phyloP scores from a whole-genome alignment of 2,113 vertebrate genomes.

The Tupaia chinensis region DNA sequence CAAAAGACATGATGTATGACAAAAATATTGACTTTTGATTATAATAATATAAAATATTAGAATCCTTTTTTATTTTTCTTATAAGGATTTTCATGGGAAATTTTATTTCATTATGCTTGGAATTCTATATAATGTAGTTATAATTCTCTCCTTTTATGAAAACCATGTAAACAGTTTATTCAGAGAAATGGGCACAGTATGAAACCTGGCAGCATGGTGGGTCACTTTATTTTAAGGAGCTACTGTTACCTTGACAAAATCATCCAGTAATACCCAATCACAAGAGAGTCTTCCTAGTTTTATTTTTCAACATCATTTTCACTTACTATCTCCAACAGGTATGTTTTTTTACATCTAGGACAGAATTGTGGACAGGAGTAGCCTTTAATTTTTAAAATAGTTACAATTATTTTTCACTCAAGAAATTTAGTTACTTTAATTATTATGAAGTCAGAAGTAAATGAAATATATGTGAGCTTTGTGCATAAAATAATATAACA shows the following conservation, averaged over 20 bases:
- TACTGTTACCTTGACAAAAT: neutral
- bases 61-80: neutral
- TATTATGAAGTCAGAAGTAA: neutral
- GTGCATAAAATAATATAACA: neutral
- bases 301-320: conserved; percentile 27
- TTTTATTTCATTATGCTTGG: neutral
- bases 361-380: neutral
- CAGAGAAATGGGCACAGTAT: neutral
- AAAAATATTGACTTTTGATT: neutral
- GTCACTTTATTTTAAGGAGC: neutral
- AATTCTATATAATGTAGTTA: neutral
- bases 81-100: neutral
- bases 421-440: conserved; percentile 27
- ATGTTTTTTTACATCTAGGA: conserved; percentile 20
- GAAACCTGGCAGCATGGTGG: neutral
- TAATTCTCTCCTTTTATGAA: neutral
- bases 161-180: neutral
- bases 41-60: neutral
- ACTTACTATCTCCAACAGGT: conserved; percentile 23
- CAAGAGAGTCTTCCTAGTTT: neutral
- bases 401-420: neutral
- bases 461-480: neutral
- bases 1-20: neutral
- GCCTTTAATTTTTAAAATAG: conserved; percentile 44
- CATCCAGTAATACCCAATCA: neutral